These are phyloP conservation scores for Eumerus sabulonum DNA, from an alignment of 2,888 invertebrate species.

Conservation along the genomic window DNA sequence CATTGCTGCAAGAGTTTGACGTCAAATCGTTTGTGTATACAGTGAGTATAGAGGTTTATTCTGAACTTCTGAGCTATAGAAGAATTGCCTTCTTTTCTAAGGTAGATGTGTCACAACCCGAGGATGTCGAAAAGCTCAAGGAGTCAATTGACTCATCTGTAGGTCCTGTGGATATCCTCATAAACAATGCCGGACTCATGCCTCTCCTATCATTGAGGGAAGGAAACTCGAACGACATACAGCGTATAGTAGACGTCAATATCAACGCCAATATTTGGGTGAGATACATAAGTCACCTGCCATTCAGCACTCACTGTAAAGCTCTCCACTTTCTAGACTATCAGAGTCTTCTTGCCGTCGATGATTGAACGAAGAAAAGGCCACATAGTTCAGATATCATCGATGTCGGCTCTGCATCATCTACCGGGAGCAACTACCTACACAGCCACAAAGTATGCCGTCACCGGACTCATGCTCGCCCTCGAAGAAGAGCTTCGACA, in stretches of 20 bases:
- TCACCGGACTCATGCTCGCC: conserved; percentile 73
- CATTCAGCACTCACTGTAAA: too few relatives aligned
- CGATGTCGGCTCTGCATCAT: conserved; percentile 70
- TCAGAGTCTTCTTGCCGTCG: conserved; percentile 71
- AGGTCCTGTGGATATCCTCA: conserved; percentile 73
- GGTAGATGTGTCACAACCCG: conserved; percentile 66
- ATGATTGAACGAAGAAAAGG: conserved; percentile 71
- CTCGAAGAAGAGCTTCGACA: conserved; percentile 71
- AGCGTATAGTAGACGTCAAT: conserved; percentile 74
- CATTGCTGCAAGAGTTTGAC: conserved; percentile 46
- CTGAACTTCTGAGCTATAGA: too few relatives aligned
- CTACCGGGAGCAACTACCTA: conserved; percentile 68
- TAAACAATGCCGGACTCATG: conserved; percentile 76
- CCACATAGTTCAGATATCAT: conserved; percentile 75
- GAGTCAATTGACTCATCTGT: conserved; percentile 64
- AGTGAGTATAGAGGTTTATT: too few relatives aligned
- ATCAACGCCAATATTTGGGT: conserved; percentile 74
- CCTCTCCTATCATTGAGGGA: conserved; percentile 71
- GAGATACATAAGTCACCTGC: too few relatives aligned
- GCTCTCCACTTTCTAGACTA: conserved; percentile 71
- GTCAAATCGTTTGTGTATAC: conserved; percentile 69
- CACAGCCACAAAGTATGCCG: conserved; percentile 74
- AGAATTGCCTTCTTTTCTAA: neutral
- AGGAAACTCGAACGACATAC: conserved; percentile 71
- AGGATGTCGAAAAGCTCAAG: conserved; percentile 56